Conservation (phyloP, 2,797 vertebrate species). For the Phrynocephalus vlangalii region DNA sequence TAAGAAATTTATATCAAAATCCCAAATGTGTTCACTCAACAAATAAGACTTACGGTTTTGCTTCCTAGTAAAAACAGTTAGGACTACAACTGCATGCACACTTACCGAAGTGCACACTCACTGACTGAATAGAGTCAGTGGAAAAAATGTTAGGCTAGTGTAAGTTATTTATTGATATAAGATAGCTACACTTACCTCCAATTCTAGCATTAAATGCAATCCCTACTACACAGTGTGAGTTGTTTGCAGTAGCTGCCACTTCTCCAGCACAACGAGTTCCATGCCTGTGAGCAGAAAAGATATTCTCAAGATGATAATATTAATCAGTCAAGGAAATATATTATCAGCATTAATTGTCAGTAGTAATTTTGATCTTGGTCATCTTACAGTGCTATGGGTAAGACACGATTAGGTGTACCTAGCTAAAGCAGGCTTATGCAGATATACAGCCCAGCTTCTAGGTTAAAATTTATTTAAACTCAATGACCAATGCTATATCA, state of each 20-base stretch:
- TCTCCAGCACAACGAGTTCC: slow-evolving; percentile 98
- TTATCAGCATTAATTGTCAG: slow-evolving; percentile 10
- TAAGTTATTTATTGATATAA: background rate
- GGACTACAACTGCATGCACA: background rate
- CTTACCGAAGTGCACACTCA: background rate
- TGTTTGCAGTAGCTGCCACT: slow-evolving; percentile 97
- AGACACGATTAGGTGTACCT: slow-evolving; percentile 3
- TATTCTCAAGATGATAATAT: slow-evolving; percentile 66
- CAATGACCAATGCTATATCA: background rate
- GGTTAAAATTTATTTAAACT: background rate
- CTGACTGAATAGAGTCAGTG: background rate
- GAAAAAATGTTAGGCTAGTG: slow-evolving; percentile 5
- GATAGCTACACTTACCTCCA: slow-evolving; percentile 85
- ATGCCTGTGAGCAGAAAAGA: slow-evolving; percentile 86
- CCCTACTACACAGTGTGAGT: slow-evolving; percentile 97
- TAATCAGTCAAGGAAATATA: slow-evolving; percentile 27
- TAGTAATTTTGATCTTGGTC: slow-evolving; percentile 35
- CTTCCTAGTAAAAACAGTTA: background rate
- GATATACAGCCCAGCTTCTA: background rate
- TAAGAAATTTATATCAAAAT: background rate
- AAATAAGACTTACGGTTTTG: background rate
- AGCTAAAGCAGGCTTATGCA: background rate
- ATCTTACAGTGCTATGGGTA: slow-evolving; percentile 23
- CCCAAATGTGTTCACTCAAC: background rate
- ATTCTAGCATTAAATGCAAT: slow-evolving; percentile 98